A percentile compares a stretch with the other conserved stretches of the same genome.
phyloP scores from a whole-genome alignment of 2,113 vertebrate species.

The Laticauda laticaudata region DNA sequence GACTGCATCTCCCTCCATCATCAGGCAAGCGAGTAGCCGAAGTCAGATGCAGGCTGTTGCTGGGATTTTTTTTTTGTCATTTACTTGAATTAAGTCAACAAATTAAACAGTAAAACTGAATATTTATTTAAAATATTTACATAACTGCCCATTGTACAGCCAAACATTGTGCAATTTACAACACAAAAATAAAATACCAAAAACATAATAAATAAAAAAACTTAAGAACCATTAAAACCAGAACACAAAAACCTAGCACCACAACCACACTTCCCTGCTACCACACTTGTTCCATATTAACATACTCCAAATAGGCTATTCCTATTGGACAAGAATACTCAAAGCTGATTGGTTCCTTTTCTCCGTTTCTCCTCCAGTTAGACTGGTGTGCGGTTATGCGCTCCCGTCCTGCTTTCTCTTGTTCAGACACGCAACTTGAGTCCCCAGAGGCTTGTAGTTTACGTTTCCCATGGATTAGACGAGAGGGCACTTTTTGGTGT shows the following conservation, averaged over 20 bases:
- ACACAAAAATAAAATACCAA: not conserved
- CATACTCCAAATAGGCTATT: too few species aligned
- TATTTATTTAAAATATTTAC: not conserved
- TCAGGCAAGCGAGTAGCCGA: not conserved
- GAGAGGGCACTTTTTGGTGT: too few species aligned
- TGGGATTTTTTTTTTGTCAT: too few species aligned
- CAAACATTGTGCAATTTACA: not conserved
- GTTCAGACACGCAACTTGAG: too few species aligned
- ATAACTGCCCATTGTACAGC: not conserved
- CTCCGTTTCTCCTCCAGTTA: too few species aligned
- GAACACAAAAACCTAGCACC: not conserved
- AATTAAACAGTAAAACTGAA: not conserved
- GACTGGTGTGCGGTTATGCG: too few species aligned
- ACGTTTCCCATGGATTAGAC: too few species aligned
- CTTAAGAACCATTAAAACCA: not conserved
- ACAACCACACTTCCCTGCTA: not conserved
- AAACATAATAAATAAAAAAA: not conserved
- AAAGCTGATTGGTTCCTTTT: too few species aligned
- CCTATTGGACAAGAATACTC: too few species aligned
- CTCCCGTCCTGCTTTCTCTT: too few species aligned
- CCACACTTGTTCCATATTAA: too few species aligned
- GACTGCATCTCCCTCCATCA: not conserved
- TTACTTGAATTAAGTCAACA: not conserved
- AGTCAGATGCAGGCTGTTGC: not conserved
- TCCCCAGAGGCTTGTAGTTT: too few species aligned